phyloP scores from a whole-genome alignment of 1,140 invertebrate species.

The Lepidurus apus region DNA sequence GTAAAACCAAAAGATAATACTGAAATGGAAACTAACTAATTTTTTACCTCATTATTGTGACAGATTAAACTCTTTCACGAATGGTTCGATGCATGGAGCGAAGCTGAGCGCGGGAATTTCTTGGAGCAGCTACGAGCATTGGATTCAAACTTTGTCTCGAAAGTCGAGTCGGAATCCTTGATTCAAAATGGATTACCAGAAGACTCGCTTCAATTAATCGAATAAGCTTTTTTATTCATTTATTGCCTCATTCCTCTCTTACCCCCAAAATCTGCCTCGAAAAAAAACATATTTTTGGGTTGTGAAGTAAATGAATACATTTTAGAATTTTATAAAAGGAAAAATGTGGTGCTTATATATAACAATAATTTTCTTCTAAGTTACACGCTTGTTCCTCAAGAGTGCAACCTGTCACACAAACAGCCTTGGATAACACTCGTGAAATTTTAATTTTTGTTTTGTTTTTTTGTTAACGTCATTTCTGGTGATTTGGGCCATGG shows the following conservation, averaged over 20 bases:
- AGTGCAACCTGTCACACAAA: not conserved
- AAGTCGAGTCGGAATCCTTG: not conserved
- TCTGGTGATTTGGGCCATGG: constrained; percentile 44
- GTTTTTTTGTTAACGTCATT: not conserved
- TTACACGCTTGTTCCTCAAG: not conserved
- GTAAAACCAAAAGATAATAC: not conserved
- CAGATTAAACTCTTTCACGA: constrained; percentile 6
- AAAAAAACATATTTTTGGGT: not conserved
- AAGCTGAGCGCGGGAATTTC: constrained; percentile 14
- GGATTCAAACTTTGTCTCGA: not conserved
- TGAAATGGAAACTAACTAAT: no score
- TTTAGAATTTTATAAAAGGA: not conserved
- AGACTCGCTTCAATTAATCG: not conserved
- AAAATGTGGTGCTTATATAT: no score
- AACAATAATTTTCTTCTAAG: not conserved
- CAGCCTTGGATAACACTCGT: not conserved
- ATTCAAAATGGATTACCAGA: not conserved
- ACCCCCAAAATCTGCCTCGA: not conserved
- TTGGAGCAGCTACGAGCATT: not conserved
- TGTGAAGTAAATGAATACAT: not conserved
- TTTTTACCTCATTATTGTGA: not conserved
- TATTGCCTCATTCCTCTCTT: not conserved
- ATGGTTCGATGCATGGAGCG: constrained; percentile 2
- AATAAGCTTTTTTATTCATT: not conserved
- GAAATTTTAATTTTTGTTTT: not conserved